Base-by-base conservation (phyloP, 2,797 vertebrate species). In the Cyprinella venusta region DNA sequence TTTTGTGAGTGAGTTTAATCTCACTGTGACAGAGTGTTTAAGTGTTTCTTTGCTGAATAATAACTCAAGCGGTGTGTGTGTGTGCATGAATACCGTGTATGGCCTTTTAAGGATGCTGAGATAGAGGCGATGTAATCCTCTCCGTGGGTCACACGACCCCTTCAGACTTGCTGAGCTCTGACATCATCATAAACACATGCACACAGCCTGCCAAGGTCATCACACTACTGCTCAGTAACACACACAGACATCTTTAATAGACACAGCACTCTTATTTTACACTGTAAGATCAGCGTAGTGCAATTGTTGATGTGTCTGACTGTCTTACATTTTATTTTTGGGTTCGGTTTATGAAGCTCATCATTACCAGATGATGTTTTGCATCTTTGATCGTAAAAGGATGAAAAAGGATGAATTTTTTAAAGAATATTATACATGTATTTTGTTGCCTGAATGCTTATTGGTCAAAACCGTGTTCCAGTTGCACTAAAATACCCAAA, bases 141-240 rank as follows among this genome's bases (percentile, higher is more conserved):
- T 52, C 72, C 87, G 85, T 90, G 86, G 88, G 91, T 94, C 92
- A 93, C 93, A 91, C 94, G 92, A 30, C 91, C 92, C 90, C 76
- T 85, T 79, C 87, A 89, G 89, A 86, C 92, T 94, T 88, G 91
- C 89, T 94, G 86, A 79, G 86, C 89, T 91, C 91, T 95, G 92
- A 95, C 92, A 92, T 95, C 91, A 94, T 90, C 88, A 86, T 87
- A 91, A 83, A 89, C 89, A 86, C 87, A 45, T 40, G 19, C 79
- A 52, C 79, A 52, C 36, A 18, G 61, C 24, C 61, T 76, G 81
- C 63, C 52, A 56, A 67, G 50, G 24, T 82, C 72, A 67, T 56
- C 40, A 45, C 21, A n/a, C 40, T 38, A n/a, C 40, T 50, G 6
- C 40, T n/a, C 54, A 63, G 67, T 45, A 61, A 80, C 79, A 36